phyloP scores from a whole-genome alignment of 2,113 vertebrate genomes.

The Odontophorus gujanensis region DNA sequence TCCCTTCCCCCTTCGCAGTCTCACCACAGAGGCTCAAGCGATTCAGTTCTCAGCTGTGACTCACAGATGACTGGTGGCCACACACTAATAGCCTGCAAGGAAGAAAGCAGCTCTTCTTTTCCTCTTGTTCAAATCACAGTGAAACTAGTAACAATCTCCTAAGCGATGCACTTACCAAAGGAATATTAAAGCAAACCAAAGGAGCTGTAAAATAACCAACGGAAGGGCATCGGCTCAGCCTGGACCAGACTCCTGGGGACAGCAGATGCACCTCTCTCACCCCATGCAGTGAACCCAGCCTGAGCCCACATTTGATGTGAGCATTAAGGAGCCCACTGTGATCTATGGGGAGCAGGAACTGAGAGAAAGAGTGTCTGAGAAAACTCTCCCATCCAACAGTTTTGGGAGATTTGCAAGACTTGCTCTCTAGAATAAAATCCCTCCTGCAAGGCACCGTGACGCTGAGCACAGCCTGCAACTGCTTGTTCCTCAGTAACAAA shows the following conservation, averaged over 20 bases:
- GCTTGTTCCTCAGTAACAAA: background rate
- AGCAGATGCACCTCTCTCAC: background rate
- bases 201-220: background rate
- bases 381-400: background rate
- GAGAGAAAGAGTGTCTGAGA: background rate
- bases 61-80: background rate
- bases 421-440: background rate
- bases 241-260: background rate
- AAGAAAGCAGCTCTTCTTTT: constrained; percentile 1
- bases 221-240: background rate
- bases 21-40: background rate
- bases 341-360: background rate
- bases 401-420: background rate
- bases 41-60: background rate
- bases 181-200: background rate
- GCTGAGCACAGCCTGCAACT: background rate
- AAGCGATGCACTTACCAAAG: background rate
- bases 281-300: fast-evolving
- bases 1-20: background rate
- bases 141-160: background rate
- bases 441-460: background rate
- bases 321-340: background rate
- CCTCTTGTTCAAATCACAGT: background rate
- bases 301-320: fast-evolving
- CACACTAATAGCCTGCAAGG: background rate